Conservation (phyloP, 2,113 vertebrate genomes). For the Nibea coibor region DNA sequence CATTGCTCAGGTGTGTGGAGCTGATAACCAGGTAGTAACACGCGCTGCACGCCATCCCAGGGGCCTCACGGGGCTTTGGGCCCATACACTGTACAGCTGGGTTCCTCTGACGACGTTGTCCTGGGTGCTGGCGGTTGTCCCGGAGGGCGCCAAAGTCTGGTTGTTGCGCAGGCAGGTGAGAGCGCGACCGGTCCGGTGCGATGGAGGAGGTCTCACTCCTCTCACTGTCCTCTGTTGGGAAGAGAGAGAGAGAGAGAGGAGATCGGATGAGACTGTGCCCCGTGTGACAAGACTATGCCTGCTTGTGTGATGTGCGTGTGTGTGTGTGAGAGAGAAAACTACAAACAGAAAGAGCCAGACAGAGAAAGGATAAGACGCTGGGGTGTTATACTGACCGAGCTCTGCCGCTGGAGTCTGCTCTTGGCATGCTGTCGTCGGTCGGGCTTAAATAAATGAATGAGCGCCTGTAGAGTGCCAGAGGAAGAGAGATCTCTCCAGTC, state of each 20-base stretch:
- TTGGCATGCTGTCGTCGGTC: slow-evolving; percentile 71
- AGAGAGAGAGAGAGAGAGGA: slow-evolving; percentile 4
- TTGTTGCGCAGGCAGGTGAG: slow-evolving; percentile 10
- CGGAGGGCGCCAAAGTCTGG: slow-evolving; percentile 17
- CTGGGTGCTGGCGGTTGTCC: slow-evolving; percentile 14
- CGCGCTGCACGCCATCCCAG: slow-evolving; percentile 94
- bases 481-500: slow-evolving; percentile 55
- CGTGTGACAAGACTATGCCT: background rate
- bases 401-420: slow-evolving; percentile 57
- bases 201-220: background rate
- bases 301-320: background rate
- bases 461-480: slow-evolving; percentile 72
- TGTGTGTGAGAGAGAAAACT: background rate
- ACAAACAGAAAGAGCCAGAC: background rate
- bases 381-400: slow-evolving; percentile 55
- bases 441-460: slow-evolving; percentile 67
- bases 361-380: slow-evolving; percentile 10
- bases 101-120: slow-evolving; percentile 12
- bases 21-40: slow-evolving; percentile 99
- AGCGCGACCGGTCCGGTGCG: background rate
- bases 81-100: slow-evolving; percentile 66
- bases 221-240: slow-evolving; percentile 19
- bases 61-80: slow-evolving; percentile 63
- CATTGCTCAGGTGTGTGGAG: slow-evolving; percentile 98
- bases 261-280: background rate